Base-by-base conservation (phyloP, 2,113 vertebrate genomes). In the Lophotis ruficrista region DNA sequence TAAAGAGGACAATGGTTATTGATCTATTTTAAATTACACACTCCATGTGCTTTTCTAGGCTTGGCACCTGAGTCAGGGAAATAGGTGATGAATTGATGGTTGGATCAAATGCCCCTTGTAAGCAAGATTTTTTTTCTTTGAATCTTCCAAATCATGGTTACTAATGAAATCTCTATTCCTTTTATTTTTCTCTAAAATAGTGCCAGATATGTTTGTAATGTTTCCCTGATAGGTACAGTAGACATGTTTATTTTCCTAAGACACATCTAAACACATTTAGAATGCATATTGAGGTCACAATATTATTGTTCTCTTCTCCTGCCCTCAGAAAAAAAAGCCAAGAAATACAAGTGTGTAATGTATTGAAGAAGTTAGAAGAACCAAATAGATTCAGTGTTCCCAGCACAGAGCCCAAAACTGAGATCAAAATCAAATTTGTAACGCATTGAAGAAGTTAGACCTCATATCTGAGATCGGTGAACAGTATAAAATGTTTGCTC, bases 201-300 rank as follows among this genome's bases (percentile, higher is more conserved):
- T 45, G 51, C 7, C 41, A 70, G 30, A 10, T 68, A 38, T 16
- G 9, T 51, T 79, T 17, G 19, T 58, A 53, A 27, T 19, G 7
- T 65, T 86, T 86, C 25, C 12, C 6, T 71, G 51, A 23, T 6
- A 37, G 22, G 10, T 33, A 41, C 17, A 37, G 22, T 21, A 75
- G 22, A 38, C 10, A 20, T 4, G 4, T 41, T 41, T 79, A 5
- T 43, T 79, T 31, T 50, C 31, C 30, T 47, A 56, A 64, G 33
- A 20, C 24, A 56, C 16, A 70, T 13, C 38, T 69, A 68, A 77
- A 71, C 15, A 43, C 1, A 33, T 53, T 56, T 82, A 41, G 15
- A 28, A 57, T 2, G 5, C 4, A 31, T 54, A 48, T 25, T 0
- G 1, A 10, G 11, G 9, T 83, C 28, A 47, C 12, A 50, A 7